Evolutionary conservation across 30 jellyfish, hydroid and myxozoan species (phyloP), one percentile per base, ranked within the genome.

Genomic region (Nemopilema nomurai): DNA sequence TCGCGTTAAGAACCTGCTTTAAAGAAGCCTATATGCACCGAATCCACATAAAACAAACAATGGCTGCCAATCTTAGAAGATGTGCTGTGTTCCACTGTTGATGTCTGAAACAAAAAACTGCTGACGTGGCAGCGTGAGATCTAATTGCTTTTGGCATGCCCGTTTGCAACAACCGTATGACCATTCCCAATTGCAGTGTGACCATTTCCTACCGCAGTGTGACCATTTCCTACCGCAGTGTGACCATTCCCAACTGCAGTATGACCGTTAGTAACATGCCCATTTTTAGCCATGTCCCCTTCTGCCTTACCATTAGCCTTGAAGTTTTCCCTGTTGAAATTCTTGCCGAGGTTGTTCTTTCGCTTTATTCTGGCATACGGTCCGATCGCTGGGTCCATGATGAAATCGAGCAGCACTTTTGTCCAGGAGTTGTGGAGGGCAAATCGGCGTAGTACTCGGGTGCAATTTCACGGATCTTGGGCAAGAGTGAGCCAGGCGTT

Each of bases 391-490:
- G 98, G 96, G 50, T 93, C 98, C n/a, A 71, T 75, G 70, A 93
- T 85, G 76, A 80, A 93, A 31, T 93, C 95, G 29, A 67, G 79
- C 69, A 93, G 69, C 0, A 93, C 98, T 63, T 71, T 93, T 0
- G 90, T 94, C 98, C 98, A 93, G 28, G 97, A 88, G 21, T 97
- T 89, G 77, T 93, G 98, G 90, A 89, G 6, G 98, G 98, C 72
- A 93, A 77, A 29, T 68, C 69, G 70, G 79, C 81, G 91, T 93
- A 93, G 68, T 89, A 93, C 53, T 93, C 98, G 20, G 97, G 97
- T 18, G 98, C 98, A 33, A 81, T 89, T 82, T 93, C 98, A 1
- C 97, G 91, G 22, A 93, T 96, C 83, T 93, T 93, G 49, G 98
- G 98, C 82, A 93, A 72, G 18, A 93, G 90, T 17, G 98, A 84